These are phyloP conservation scores for Theodoxus fluviatilis DNA, from an alignment of 2,888 invertebrate species.

Conservation along the genomic window DNA sequence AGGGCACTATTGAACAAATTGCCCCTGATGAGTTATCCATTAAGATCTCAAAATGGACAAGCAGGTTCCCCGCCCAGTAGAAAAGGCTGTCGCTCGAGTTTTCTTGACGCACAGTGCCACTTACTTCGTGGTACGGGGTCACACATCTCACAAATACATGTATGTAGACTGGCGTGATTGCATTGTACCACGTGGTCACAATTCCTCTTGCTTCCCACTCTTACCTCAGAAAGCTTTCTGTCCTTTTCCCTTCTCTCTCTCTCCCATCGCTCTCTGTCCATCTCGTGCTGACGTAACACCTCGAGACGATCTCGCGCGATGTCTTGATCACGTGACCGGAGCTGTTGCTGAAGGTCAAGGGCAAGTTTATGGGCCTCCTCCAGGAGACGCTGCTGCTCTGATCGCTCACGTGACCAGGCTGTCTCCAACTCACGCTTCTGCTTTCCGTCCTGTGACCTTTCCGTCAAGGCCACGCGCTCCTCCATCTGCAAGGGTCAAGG, in stretches of 20 bases:
- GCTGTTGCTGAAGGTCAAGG: constrained; percentile 55
- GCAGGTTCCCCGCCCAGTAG: no score
- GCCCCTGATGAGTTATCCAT: no score
- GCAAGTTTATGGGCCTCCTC: constrained; percentile 55
- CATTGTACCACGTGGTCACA: no score
- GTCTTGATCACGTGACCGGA: constrained; percentile 52
- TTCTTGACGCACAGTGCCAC: no score
- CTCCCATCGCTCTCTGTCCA: constrained; percentile 40
- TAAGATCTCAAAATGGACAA: no score
- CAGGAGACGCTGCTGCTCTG: constrained; percentile 51
- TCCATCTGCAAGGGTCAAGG: constrained; percentile 47
- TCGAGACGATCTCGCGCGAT: constrained; percentile 69
- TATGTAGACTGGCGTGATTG: no score
- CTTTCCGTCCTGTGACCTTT: constrained; percentile 40
- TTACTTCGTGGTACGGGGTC: no score
- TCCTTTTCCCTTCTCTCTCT: constrained; percentile 41
- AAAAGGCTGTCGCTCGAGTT: no score
- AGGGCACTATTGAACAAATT: no score
- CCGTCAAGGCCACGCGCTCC: constrained; percentile 43
- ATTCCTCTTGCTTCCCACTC: not conserved
- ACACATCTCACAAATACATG: no score
- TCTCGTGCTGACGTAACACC: constrained; percentile 75
- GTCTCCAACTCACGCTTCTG: constrained; percentile 44
- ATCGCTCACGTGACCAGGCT: constrained; percentile 54
- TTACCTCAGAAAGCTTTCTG: constrained; percentile 45